A percentile compares a stretch with the other conserved stretches of the same genome.
phyloP scores from a whole-genome alignment of 2,888 invertebrate species.

The Gari tellinella region DNA sequence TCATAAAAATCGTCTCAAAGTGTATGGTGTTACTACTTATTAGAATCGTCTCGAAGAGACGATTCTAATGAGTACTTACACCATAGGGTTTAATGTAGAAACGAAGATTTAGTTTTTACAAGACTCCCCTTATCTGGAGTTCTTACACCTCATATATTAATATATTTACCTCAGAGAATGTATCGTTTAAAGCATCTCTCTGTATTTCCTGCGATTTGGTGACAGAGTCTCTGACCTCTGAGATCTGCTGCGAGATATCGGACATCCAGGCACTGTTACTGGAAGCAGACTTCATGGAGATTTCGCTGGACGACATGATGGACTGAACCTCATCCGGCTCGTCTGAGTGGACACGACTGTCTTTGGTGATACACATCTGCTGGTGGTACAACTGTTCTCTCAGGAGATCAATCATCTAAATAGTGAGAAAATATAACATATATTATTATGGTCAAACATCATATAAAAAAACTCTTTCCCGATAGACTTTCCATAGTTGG shows the following conservation, averaged over 20 bases:
- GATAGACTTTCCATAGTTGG: no score
- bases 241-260: conserved; percentile 52
- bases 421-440: neutral
- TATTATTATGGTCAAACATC: no score
- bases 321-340: conserved; percentile 50
- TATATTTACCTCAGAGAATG: conserved; percentile 47
- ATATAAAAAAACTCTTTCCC: no score
- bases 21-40: no score
- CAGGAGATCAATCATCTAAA: conserved; percentile 79
- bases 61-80: no score
- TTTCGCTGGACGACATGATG: conserved; percentile 12
- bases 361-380: conserved; percentile 60
- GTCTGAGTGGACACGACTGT: conserved; percentile 45
- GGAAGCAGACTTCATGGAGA: conserved; percentile 10
- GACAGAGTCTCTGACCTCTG: conserved; percentile 40
- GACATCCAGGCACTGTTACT: conserved; percentile 44
- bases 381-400: conserved; percentile 79
- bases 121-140: no score
- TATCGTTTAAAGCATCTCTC: conserved; percentile 32
- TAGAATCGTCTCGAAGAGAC: no score
- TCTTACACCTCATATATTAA: no score
- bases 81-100: no score
- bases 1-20: no score
- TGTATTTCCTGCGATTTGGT: conserved; percentile 37
- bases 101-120: no score